Evolutionary conservation across 2,797 vertebrate species (phyloP).

Genomic region (Cossypha heuglini): DNA sequence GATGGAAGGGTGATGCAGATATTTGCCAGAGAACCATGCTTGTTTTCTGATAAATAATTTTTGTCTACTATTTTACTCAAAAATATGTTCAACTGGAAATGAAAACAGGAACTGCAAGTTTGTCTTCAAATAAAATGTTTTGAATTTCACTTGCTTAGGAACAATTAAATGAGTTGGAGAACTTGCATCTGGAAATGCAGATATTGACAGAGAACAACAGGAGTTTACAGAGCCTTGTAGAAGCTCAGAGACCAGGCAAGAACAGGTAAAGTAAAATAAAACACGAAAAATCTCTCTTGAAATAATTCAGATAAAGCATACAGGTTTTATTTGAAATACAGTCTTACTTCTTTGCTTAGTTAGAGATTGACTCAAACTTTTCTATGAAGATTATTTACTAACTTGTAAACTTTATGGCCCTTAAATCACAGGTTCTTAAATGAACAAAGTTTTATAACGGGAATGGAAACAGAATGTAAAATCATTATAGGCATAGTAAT

Average conservation of each 20-base stretch:
- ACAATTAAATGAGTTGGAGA: conserved; percentile 85
- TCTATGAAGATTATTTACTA: neutral
- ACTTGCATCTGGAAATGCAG: conserved; percentile 84
- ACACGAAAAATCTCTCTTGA: neutral
- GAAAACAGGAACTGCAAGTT: neutral
- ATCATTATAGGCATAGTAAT: neutral
- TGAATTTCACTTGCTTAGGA: conserved; percentile 65
- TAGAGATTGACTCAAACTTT: neutral
- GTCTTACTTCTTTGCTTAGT: neutral
- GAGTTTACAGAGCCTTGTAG: conserved; percentile 74
- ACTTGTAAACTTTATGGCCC: neutral
- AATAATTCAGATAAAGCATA: neutral
- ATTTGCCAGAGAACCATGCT: neutral
- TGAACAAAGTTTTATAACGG: neutral
- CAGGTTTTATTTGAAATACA: neutral
- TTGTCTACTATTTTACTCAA: neutral
- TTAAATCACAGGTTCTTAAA: neutral
- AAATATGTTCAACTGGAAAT: neutral
- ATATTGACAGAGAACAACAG: conserved; percentile 83
- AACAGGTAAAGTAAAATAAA: conserved; percentile 57
- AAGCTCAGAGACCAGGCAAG: conserved; percentile 53
- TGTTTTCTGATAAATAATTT: neutral
- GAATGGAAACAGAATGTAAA: neutral
- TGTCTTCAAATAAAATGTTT: neutral
- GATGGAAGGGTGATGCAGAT: neutral